Evolutionary conservation across 2,113 vertebrate species (phyloP).

Genomic region (Porphyrio hochstetteri): DNA sequence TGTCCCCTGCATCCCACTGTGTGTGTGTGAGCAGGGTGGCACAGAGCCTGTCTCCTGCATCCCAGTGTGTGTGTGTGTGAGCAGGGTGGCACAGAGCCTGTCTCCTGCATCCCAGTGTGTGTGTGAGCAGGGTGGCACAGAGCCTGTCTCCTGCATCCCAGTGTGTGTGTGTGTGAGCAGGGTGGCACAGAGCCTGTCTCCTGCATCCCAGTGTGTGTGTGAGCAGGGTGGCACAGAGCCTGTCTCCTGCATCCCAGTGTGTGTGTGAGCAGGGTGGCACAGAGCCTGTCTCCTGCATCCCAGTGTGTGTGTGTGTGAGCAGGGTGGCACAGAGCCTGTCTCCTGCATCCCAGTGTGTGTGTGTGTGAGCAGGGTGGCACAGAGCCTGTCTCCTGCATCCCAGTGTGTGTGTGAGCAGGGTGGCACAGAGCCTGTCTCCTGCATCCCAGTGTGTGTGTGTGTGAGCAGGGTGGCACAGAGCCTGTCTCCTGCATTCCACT

Average conservation of each 20-base stretch:
- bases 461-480: not conserved
- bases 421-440: not conserved
- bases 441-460: no score
- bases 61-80: not conserved
- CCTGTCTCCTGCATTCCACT: no score
- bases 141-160: no score
- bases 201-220: not conserved
- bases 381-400: not conserved
- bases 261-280: not conserved
- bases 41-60: not conserved
- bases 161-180: not conserved
- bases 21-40: not conserved
- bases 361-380: not conserved
- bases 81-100: not conserved
- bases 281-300: not conserved
- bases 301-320: not conserved
- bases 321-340: not conserved
- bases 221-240: not conserved
- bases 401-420: not conserved
- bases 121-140: not conserved
- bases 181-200: not conserved
- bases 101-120: no score
- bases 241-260: no score
- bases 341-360: no score
- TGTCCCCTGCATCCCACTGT: no score